A percentile compares a stretch with the other conserved stretches of the same genome.
Conservation (phyloP, 2,888 invertebrate genomes). For the Camponotus fellah region DNA sequence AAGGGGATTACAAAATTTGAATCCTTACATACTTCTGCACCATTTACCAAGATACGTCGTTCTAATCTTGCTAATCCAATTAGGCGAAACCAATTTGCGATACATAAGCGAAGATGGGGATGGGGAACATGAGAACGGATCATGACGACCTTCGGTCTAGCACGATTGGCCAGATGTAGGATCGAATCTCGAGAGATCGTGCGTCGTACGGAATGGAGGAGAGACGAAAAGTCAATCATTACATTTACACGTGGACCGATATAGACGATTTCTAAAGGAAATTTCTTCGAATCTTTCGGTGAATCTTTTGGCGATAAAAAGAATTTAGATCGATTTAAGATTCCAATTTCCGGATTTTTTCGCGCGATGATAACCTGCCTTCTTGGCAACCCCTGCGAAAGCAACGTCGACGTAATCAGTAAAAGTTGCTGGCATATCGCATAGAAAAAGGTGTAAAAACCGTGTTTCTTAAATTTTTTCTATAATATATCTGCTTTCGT, state of each 20-base stretch:
- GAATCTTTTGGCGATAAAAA: constrained; percentile 75
- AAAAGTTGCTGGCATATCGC: constrained; percentile 69
- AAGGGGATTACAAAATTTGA: background rate
- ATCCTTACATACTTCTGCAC: background rate
- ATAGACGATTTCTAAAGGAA: constrained; percentile 57
- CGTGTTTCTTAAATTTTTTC: constrained; percentile 42
- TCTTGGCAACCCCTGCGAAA: constrained; percentile 21
- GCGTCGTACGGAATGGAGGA: constrained; percentile 57
- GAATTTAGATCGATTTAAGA: constrained; percentile 83
- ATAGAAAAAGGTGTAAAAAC: constrained; percentile 63
- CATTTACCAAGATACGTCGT: constrained; percentile 23
- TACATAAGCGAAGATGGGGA: constrained; percentile 8
- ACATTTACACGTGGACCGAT: constrained; percentile 68
- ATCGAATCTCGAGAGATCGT: constrained; percentile 48
- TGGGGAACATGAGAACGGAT: constrained; percentile 15
- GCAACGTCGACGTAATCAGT: constrained; percentile 44
- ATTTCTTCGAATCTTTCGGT: constrained; percentile 57
- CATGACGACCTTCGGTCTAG: background rate
- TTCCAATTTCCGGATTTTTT: constrained; percentile 82
- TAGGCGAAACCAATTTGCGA: constrained; percentile 39
- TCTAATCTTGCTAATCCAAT: constrained; percentile 36
- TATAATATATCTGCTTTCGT: background rate
- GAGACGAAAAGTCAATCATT: constrained; percentile 58
- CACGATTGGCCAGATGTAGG: constrained; percentile 35
- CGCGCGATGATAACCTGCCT: constrained; percentile 49